Evolutionary conservation across 2,113 vertebrate genomes (phyloP).

Genomic region (Danionella cerebrum): DNA sequence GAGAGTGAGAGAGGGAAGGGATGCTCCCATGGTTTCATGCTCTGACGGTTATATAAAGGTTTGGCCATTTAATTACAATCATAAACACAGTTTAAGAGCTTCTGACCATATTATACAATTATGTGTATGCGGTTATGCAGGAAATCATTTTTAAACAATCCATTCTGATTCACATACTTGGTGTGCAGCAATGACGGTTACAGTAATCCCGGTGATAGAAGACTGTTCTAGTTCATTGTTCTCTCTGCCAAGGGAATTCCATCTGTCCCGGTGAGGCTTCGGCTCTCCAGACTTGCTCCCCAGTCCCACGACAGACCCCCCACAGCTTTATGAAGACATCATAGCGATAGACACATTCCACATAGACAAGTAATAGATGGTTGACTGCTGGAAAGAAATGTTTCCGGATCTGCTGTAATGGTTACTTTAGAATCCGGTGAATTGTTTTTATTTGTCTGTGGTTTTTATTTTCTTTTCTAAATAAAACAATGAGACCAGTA

Average conservation of each 20-base stretch:
- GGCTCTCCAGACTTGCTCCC: constrained; percentile 9
- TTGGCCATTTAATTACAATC: constrained; percentile 61
- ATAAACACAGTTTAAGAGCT: constrained; percentile 62
- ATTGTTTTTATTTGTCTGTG: too few relatives aligned
- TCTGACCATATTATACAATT: constrained; percentile 54
- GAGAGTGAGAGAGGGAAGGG: not conserved
- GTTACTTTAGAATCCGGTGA: too few relatives aligned
- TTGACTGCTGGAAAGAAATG: not conserved
- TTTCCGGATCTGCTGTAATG: too few relatives aligned
- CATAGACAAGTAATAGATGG: not conserved
- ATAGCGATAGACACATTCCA: not conserved
- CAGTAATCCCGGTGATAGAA: constrained; percentile 23
- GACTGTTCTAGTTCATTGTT: constrained; percentile 23
- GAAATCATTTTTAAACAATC: constrained; percentile 18
- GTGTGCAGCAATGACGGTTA: not conserved
- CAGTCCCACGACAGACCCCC: not conserved
- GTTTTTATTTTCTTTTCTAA: too few relatives aligned
- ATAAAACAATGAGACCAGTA: too few relatives aligned
- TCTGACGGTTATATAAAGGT: constrained; percentile 54
- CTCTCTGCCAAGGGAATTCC: constrained; percentile 16
- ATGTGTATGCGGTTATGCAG: constrained; percentile 46
- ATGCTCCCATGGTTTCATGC: constrained; percentile 37
- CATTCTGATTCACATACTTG: not conserved
- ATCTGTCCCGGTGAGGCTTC: constrained; percentile 24
- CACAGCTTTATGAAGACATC: not conserved